Conservation (phyloP, 2,113 vertebrate species). For the Oryzias javanicus region DNA sequence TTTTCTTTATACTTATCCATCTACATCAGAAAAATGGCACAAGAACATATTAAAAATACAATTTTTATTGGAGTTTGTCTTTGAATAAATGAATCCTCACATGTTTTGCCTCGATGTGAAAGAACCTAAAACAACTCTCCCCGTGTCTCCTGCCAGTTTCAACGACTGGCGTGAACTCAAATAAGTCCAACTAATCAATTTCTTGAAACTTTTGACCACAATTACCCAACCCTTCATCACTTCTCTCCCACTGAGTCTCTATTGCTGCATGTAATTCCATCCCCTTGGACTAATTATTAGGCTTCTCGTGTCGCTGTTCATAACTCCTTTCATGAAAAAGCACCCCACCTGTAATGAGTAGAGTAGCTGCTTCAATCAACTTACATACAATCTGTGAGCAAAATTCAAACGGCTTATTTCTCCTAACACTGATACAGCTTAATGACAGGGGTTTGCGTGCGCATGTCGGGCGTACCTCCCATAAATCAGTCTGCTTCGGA, state of each 20-base stretch:
- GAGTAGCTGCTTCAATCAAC: slow-evolving; percentile 20
- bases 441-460: not conserved
- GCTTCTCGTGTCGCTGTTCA: slow-evolving; percentile 38
- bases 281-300: slow-evolving; percentile 32
- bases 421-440: not conserved
- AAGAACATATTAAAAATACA: no score
- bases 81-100: slow-evolving; percentile 52
- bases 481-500: not conserved
- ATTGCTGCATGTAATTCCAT: slow-evolving; percentile 25
- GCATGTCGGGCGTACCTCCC: not conserved
- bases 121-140: slow-evolving; percentile 40
- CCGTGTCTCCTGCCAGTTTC: slow-evolving; percentile 42
- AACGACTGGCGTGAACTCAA: slow-evolving; percentile 46
- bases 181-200: slow-evolving; percentile 53
- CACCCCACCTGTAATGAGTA: slow-evolving; percentile 18
- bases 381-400: slow-evolving; percentile 4
- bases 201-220: slow-evolving; percentile 60
- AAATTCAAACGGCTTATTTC: not conserved
- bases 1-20: no score
- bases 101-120: slow-evolving; percentile 12
- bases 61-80: not conserved
- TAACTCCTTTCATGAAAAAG: slow-evolving; percentile 23
- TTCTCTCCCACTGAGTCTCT: slow-evolving; percentile 29
- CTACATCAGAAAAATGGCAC: no score
- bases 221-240: slow-evolving; percentile 50